Evolutionary conservation across 2,113 vertebrate genomes (phyloP), one percentile per base, ranked within the genome.

Genomic region (Planiliza haematocheilus): DNA sequence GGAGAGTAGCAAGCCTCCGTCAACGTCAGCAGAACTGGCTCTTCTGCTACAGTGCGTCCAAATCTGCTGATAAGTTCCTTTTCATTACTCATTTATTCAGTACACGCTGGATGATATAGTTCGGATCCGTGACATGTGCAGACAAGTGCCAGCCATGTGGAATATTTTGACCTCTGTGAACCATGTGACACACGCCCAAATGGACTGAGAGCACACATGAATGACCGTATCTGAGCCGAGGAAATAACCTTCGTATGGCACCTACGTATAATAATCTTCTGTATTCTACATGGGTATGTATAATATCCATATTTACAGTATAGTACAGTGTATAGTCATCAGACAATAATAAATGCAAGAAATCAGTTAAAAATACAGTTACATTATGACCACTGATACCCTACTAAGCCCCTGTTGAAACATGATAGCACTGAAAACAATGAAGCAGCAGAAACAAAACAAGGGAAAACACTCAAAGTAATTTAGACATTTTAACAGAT

Each of bases 11-110:
- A 52, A 52, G 45, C 39, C 12, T 45, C 5, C 8, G 16, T 74
- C 58, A 38, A 1, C 6, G 42, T 93, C 90, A 93, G 90, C 90
- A 88, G 1, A 67, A 77, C 43, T 13, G 7, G 16, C 36, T 63
- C 24, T 41, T 56, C 55, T 77, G 90, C 85, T 79, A 78, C 69
- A 69, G 30, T 91, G 86, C 70, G 37, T 84, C 81, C 74, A 76
- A 76, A 89, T 92, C 36, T 90, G 91, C 93, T 94, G 92, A 93
- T 87, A 46, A 57, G 52, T 86, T 94, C 87, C 78, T 84, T 63
- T 84, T 79, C 37, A 84, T 88, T 83, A 91, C 74, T 91, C 38
- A 92, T 89, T 92, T 70, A 87, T 77, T 71, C 12, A 49, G 55
- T 11, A 4, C 41, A 50, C 49, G 61, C 17, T 45, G 59, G 38